phyloP scores from a whole-genome alignment of 2,797 vertebrate species.

The Pantherophis vulpinus region DNA sequence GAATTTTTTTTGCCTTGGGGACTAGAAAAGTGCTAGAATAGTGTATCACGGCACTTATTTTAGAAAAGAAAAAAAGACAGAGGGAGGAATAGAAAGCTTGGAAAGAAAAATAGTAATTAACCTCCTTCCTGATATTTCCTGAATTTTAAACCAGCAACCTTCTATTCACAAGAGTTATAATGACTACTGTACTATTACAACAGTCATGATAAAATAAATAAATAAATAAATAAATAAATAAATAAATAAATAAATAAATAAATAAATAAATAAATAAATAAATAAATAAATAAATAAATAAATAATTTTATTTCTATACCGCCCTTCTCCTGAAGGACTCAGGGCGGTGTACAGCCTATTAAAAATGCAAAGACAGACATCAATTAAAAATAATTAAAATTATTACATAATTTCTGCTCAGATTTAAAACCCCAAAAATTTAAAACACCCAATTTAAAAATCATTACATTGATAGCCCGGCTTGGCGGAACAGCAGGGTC shows the following conservation, averaged over 20 bases:
- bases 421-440: too few species aligned
- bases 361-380: too few species aligned
- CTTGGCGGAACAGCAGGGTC: too few species aligned
- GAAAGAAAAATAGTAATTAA: background rate
- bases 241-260: background rate
- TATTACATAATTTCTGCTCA: too few species aligned
- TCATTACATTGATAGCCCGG: too few species aligned
- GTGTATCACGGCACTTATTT: background rate
- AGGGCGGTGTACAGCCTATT: too few species aligned
- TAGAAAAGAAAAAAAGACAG: background rate
- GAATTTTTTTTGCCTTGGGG: background rate
- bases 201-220: background rate
- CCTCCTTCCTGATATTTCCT: background rate
- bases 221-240: too few species aligned
- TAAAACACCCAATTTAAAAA: too few species aligned
- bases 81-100: background rate
- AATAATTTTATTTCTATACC: too few species aligned
- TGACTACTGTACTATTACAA: background rate
- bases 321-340: too few species aligned
- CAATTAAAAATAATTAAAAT: too few species aligned
- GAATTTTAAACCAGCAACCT: background rate
- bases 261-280: background rate
- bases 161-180: background rate
- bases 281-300: background rate
- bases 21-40: background rate